These are phyloP conservation scores for Euwallacea fornicatus DNA, from an alignment of 1,140 invertebrate genomes.

Conservation along the genomic window DNA sequence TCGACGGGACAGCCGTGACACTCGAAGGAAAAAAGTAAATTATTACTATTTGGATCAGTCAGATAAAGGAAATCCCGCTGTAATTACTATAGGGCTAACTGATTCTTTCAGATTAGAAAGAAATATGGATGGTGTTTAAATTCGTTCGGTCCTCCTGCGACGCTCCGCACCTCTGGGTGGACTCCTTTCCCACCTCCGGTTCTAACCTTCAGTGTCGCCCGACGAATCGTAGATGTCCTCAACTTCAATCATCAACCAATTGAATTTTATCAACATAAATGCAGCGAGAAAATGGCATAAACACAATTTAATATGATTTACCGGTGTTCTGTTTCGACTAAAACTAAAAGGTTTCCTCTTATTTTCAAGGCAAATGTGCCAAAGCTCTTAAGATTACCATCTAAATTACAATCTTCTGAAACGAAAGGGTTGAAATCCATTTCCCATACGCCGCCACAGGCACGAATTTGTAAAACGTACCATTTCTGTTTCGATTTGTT, in stretches of 20 bases:
- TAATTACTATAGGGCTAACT: not conserved
- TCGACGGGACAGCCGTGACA: not conserved
- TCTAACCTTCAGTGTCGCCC: too few species aligned
- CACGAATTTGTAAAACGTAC: conserved; percentile 19
- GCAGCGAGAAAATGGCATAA: too few species aligned
- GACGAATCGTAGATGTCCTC: too few species aligned
- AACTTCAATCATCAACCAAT: too few species aligned
- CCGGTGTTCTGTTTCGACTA: not conserved
- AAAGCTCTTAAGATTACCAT: conserved; percentile 19
- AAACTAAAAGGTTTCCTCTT: conserved; percentile 15
- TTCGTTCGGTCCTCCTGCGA: too few species aligned
- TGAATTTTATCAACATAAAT: too few species aligned
- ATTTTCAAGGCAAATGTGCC: conserved; percentile 22
- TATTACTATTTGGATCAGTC: not conserved
- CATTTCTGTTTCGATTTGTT: conserved; percentile 16
- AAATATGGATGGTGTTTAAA: too few species aligned
- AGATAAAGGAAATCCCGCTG: not conserved
- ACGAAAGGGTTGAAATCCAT: conserved; percentile 19
- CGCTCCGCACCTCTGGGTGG: too few species aligned
- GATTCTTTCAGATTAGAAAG: too few species aligned
- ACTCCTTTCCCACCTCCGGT: too few species aligned
- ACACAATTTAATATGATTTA: too few species aligned
- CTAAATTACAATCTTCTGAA: conserved; percentile 26
- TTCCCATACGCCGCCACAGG: conserved; percentile 11
- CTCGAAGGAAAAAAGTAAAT: conserved; percentile 1